Conservation (phyloP, 2,113 vertebrate genomes). For the Zonotrichia leucophrys region DNA sequence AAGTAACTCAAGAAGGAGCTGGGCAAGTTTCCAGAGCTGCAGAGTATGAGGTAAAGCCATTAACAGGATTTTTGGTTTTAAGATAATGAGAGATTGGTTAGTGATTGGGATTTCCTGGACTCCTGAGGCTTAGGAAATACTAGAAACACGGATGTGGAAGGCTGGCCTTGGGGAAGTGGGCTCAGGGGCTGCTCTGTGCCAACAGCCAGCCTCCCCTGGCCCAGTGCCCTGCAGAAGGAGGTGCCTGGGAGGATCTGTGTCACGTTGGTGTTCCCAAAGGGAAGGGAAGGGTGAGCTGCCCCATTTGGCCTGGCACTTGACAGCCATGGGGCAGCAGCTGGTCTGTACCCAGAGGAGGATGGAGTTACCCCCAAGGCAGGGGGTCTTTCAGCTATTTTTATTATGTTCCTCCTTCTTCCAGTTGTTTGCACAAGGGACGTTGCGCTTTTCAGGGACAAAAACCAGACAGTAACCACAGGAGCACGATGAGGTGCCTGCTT, state of each 20-base stretch:
- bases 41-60: conserved; percentile 48
- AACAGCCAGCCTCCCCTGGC: neutral
- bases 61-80: conserved; percentile 38
- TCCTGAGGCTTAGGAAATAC: neutral
- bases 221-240: neutral
- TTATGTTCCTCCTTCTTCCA: neutral
- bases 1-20: conserved; percentile 52
- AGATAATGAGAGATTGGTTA: conserved; percentile 42
- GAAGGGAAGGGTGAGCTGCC: neutral
- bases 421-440: neutral
- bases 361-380: neutral
- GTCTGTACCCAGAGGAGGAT: neutral
- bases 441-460: neutral
- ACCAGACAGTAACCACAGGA: neutral
- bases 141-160: neutral
- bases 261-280: rapidly evolving
- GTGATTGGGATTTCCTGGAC: conserved; percentile 22
- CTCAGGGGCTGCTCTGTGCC: neutral
- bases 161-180: neutral
- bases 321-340: neutral
- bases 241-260: rapidly evolving
- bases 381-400: neutral
- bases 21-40: conserved; percentile 36
- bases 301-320: neutral
- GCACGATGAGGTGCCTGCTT: neutral